A percentile compares a stretch with the other conserved stretches of the same genome.
Conservation (phyloP, 2,113 vertebrate genomes). For the Melierax canorus region DNA sequence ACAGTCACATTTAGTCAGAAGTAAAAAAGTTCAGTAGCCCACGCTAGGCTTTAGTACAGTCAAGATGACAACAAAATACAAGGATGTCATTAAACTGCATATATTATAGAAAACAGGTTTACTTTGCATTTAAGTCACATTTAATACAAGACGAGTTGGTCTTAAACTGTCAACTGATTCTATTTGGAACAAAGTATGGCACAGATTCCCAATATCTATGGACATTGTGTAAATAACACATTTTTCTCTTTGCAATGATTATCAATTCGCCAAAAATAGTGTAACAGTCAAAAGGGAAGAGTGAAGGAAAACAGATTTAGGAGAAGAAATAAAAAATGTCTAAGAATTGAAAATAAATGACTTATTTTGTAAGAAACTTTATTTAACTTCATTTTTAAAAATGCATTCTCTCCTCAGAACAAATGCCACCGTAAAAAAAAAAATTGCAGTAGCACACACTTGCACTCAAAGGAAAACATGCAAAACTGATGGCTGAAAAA, state of each 20-base stretch:
- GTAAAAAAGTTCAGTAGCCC: slow-evolving; percentile 13
- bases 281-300: slow-evolving; percentile 68
- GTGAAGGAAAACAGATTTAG: slow-evolving; percentile 51
- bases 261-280: slow-evolving; percentile 68
- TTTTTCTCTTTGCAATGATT: slow-evolving; percentile 68
- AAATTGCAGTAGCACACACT: slow-evolving; percentile 69
- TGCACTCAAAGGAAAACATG: slow-evolving; percentile 76
- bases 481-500: slow-evolving; percentile 71
- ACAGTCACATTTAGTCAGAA: slow-evolving; percentile 18
- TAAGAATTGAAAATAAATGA: slow-evolving; percentile 74
- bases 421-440: slow-evolving; percentile 62
- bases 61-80: slow-evolving; percentile 47
- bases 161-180: slow-evolving; percentile 55
- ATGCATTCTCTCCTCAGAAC: slow-evolving; percentile 71
- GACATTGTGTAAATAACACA: slow-evolving; percentile 31
- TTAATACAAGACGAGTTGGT: slow-evolving; percentile 62
- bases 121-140: slow-evolving; percentile 61
- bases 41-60: not conserved
- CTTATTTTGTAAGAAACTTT: slow-evolving; percentile 70
- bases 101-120: slow-evolving; percentile 60
- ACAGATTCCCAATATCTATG: slow-evolving; percentile 46
- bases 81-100: slow-evolving; percentile 51
- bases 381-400: slow-evolving; percentile 74
- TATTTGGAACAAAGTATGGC: slow-evolving; percentile 64
- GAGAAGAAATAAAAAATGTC: slow-evolving; percentile 67